These are phyloP conservation scores for Limnothrissa miodon DNA, from an alignment of 2,113 vertebrate species.

Conservation along the genomic window DNA sequence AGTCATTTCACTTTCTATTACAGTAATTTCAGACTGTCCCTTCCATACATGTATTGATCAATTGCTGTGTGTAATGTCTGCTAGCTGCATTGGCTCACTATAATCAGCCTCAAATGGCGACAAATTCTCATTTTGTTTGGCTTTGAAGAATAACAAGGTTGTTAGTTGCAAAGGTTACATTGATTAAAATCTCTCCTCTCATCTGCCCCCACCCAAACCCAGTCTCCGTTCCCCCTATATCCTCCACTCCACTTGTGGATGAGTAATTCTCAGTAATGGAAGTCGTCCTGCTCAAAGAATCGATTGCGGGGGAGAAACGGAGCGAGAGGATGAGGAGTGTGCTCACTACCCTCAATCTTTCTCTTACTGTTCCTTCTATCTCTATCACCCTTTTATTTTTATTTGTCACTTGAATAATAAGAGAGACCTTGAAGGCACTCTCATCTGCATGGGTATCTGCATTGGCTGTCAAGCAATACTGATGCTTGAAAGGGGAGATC, in stretches of 20 bases:
- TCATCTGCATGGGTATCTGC: not conserved
- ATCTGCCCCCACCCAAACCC: not conserved
- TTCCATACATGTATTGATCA: constrained; percentile 60
- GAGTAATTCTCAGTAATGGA: constrained; percentile 64
- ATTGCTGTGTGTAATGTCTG: constrained; percentile 59
- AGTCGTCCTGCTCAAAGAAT: constrained; percentile 57
- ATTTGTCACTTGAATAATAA: not conserved
- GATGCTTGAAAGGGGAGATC: not conserved
- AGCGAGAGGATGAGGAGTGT: constrained; percentile 36
- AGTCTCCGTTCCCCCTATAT: not conserved
- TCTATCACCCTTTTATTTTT: not conserved
- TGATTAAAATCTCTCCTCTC: constrained; percentile 61
- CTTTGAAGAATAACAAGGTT: constrained; percentile 68
- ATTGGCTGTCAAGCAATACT: not conserved
- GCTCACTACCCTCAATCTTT: not conserved
- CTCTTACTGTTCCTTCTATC: not conserved
- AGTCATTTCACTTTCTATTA: constrained; percentile 52
- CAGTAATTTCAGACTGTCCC: constrained; percentile 32
- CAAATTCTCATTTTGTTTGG: constrained; percentile 61
- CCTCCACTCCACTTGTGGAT: constrained; percentile 44
- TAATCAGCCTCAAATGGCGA: constrained; percentile 57
- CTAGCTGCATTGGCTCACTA: constrained; percentile 45
- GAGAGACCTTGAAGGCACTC: not conserved
- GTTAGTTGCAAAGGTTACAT: constrained; percentile 67
- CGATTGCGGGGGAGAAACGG: constrained; percentile 43